Percentiles rank a stretch among this genome's conserved stretches.
phyloP scores from a whole-genome alignment of 2,113 vertebrate species.

The Callionymus lyra region DNA sequence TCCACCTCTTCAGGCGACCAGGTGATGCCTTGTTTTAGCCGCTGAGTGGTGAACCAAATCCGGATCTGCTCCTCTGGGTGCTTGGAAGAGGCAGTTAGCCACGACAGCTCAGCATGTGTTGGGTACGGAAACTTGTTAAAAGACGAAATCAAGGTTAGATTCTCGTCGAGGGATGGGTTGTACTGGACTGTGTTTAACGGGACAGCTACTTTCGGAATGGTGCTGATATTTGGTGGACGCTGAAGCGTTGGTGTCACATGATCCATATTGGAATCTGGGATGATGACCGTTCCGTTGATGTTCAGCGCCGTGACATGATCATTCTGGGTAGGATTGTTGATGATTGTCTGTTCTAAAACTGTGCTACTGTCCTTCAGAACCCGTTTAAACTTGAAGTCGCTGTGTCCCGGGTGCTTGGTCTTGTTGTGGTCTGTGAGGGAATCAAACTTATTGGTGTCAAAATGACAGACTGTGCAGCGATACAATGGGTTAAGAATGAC shows the following conservation, averaged over 20 bases:
- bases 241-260: constrained; percentile 89
- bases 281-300: constrained; percentile 77
- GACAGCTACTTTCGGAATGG: constrained; percentile 87
- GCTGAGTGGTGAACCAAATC: constrained; percentile 94
- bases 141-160: constrained; percentile 84
- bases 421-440: constrained; percentile 88
- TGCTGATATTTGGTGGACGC: constrained; percentile 89
- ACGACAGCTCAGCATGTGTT: constrained; percentile 86
- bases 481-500: constrained; percentile 91
- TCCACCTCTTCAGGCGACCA: constrained; percentile 98
- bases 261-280: constrained; percentile 69
- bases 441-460: constrained; percentile 91
- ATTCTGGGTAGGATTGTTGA: constrained; percentile 32
- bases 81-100: constrained; percentile 89
- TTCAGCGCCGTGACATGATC: constrained; percentile 68
- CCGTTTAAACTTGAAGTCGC: constrained; percentile 85
- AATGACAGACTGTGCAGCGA: constrained; percentile 85
- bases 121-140: constrained; percentile 97
- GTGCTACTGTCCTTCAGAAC: constrained; percentile 84
- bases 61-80: constrained; percentile 92
- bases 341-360: constrained; percentile 85
- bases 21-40: constrained; percentile 94
- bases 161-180: constrained; percentile 85
- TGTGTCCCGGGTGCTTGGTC: constrained; percentile 78
- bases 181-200: constrained; percentile 92